Conservation (phyloP, 2,888 invertebrate species). For the Netelia fuscicornis region DNA sequence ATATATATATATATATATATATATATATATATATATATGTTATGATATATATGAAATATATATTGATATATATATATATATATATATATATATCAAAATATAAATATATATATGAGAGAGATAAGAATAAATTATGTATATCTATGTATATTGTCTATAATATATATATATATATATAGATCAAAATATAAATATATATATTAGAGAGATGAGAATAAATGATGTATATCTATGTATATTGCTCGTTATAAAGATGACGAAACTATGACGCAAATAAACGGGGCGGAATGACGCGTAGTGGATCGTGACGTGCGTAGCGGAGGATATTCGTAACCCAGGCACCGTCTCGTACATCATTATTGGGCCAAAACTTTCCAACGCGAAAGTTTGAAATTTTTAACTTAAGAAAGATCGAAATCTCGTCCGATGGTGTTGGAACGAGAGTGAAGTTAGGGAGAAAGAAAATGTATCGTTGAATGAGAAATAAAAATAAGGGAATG, state of each 20-base stretch:
- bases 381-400: neutral
- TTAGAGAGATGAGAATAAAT: neutral
- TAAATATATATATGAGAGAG: neutral
- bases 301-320: neutral
- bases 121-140: no score
- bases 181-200: no score
- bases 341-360: neutral
- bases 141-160: no score
- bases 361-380: neutral
- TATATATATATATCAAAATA: no score
- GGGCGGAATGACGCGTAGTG: neutral
- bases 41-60: no score
- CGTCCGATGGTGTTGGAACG: neutral
- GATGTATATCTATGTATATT: slow-evolving; percentile 1
- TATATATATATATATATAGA: no score
- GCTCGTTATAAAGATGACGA: neutral
- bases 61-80: no score
- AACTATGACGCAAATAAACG: slow-evolving; percentile 1
- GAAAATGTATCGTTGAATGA: neutral
- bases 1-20: no score
- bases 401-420: neutral
- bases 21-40: no score
- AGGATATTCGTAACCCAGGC: neutral
- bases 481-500: slow-evolving; percentile 6
- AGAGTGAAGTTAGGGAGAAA: neutral